Evolutionary conservation across 2,797 vertebrate species (phyloP).

Genomic region (Centropyge bicolor): DNA sequence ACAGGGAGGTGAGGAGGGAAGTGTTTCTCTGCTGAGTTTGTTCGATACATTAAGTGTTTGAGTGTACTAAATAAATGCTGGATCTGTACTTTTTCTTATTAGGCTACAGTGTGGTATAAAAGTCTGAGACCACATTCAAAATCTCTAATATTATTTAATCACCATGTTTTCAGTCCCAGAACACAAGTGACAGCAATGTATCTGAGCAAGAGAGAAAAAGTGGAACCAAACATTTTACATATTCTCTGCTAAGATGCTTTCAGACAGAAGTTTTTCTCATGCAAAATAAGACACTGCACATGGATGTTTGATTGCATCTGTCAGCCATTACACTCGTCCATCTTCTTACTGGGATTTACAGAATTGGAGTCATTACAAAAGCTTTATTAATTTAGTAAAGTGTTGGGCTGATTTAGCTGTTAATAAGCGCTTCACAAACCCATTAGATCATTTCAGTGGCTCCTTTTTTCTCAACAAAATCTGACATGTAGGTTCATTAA

Average conservation of each 20-base stretch:
- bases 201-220: background rate
- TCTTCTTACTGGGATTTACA: too few relatives aligned
- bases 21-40: background rate
- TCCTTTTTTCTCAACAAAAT: background rate
- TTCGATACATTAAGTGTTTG: background rate
- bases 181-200: background rate
- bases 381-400: background rate
- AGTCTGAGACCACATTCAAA: too few relatives aligned
- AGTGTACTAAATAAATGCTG: background rate
- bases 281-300: background rate
- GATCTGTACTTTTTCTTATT: background rate
- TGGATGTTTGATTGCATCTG: background rate
- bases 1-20: too few relatives aligned
- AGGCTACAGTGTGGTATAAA: too few relatives aligned
- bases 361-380: background rate
- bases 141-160: conserved; percentile 6
- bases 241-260: background rate
- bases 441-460: background rate
- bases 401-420: conserved; percentile 4
- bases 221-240: background rate
- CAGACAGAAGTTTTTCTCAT: background rate
- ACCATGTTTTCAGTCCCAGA: background rate
- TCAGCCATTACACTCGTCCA: too few relatives aligned
- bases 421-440: background rate
- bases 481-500: background rate